Evolutionary conservation across 1,140 invertebrate species (phyloP), one percentile per base, ranked within the genome.

Genomic region (Calephelis virginiensis): DNA sequence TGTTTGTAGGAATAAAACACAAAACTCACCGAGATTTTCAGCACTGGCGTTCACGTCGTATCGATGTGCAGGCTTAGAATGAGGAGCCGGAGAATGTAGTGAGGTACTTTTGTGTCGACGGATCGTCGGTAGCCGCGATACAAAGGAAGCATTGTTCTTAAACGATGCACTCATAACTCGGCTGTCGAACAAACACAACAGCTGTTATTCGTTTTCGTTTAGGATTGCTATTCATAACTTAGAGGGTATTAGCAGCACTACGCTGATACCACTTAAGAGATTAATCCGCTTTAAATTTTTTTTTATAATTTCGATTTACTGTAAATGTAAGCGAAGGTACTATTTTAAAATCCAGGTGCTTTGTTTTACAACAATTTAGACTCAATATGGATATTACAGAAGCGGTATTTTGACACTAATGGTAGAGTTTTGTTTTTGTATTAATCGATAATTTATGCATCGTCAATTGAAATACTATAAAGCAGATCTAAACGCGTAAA

Each of bases 81-180:
- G 92, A 75, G 94, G 88, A 72, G 95, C 92, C 65, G 95, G 94
- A 61, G 93, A 94, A 80, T 95, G 94, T 70, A 95, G 93, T 49
- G 94, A 94, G 67, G 95, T 94, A 79, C 94, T 95, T 87, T 96
- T 96, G 92, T 96, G 94, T 11, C 96, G 93, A 61, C 96, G 93
- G 82, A 97, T 97, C 47, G 96, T 97, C 67, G 96, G 96, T 84
- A 97, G 92, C 68, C 96, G 94, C 78, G 96, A 96, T 78, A 97
- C 96, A 90, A 97, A 97, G 47, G 96, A 97, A 74, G 96, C 95
- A 90, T 97, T 97, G 93, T 97, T 96, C 92, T 97, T 97, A 93
- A 97, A 97, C 86, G 96, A 97, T 84, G 94, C 94, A 78, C 90
- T 88, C 85, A 91, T 90, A 80, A 94, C 93, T 75, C 94, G 93